phyloP scores from a whole-genome alignment of 1,140 invertebrate genomes.

The Eciton burchellii region DNA sequence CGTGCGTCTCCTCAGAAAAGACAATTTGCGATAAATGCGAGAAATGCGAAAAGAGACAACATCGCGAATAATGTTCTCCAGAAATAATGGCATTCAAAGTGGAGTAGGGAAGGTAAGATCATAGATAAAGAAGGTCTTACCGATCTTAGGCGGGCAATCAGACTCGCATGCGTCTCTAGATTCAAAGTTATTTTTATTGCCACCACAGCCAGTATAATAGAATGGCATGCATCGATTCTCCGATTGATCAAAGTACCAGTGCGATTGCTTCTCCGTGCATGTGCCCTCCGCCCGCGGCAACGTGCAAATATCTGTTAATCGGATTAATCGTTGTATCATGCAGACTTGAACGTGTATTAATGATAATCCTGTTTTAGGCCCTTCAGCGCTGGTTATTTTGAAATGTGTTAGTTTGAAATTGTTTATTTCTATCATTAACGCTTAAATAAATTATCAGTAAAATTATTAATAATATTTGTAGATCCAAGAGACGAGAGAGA shows the following conservation, averaged over 20 bases:
- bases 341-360: conserved; percentile 73
- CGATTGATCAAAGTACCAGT: conserved; percentile 94
- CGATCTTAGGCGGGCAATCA: conserved; percentile 92
- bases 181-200: conserved; percentile 95
- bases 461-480: no score
- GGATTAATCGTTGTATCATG: conserved; percentile 81
- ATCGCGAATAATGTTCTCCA: no score
- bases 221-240: conserved; percentile 97
- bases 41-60: background rate
- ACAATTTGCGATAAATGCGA: background rate
- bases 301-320: conserved; percentile 90
- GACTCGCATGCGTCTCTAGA: conserved; percentile 91
- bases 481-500: no score
- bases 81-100: conserved; percentile 3
- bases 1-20: background rate
- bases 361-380: background rate
- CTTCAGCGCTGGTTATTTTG: background rate
- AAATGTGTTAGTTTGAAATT: background rate
- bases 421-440: background rate
- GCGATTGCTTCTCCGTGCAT: conserved; percentile 91
- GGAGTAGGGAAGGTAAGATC: background rate
- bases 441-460: no score
- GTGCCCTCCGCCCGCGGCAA: conserved; percentile 92
- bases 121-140: conserved; percentile 87
- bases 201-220: conserved; percentile 96